phyloP scores from a whole-genome alignment of 2,888 invertebrate species.

The Leistus spinibarbis region DNA sequence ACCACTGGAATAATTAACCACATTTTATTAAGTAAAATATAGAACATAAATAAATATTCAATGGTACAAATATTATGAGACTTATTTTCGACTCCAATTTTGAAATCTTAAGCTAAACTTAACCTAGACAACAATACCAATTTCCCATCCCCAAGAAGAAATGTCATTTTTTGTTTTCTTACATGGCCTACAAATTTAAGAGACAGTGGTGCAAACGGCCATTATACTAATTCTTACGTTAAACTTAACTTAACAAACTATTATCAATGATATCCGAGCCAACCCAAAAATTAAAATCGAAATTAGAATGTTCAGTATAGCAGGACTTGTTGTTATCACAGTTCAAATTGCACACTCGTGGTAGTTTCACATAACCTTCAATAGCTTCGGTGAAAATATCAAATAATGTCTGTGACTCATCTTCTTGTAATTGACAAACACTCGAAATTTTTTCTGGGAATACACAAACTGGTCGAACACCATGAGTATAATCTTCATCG shows the following conservation, averaged over 20 bases:
- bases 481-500: slow-evolving; percentile 21
- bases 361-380: slow-evolving; percentile 7
- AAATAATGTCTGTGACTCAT: slow-evolving; percentile 2
- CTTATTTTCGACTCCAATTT: too few species aligned
- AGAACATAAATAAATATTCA: too few species aligned
- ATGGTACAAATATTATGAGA: too few species aligned
- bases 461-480: slow-evolving; percentile 14
- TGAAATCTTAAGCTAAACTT: too few species aligned
- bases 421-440: background rate
- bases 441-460: background rate
- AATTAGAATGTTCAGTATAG: slow-evolving; percentile 14
- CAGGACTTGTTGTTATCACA: slow-evolving; percentile 16
- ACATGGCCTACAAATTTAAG: background rate
- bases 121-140: too few species aligned
- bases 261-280: background rate
- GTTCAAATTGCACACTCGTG: slow-evolving; percentile 11
- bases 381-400: background rate
- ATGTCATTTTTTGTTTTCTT: background rate
- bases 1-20: too few species aligned
- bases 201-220: background rate
- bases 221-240: too few species aligned
- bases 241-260: background rate
- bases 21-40: too few species aligned
- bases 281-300: background rate
- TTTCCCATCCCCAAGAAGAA: too few species aligned